Base-by-base conservation (phyloP, 2,113 vertebrate species). In the Anseranas semipalmata region DNA sequence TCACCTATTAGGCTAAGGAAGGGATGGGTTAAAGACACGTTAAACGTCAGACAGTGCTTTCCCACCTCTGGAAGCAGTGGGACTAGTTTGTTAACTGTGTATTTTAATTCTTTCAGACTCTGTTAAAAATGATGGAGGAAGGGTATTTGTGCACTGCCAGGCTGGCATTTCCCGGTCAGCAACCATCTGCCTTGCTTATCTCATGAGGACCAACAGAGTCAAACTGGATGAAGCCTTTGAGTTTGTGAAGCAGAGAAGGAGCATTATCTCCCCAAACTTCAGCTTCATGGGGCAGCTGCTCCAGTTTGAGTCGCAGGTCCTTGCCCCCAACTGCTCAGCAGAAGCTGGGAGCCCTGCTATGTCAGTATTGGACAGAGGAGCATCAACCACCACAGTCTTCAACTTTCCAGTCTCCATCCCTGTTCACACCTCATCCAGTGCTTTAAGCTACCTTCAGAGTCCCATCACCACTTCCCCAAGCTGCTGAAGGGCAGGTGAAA, bases 281-380 rank as follows among this genome's bases (percentile, higher is more conserved):
- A 99, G 99, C 98, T 99, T 99, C 98, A 99, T 99, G 99, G 99
- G 99, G 46, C 99, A 99, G 97, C 98, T 99, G 76, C 98, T 99
- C 39, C 99, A 99, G 97, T 99, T 99, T 2, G 99, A 99, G 97
- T 99, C 99, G 0, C 99, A 99, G 95, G 99, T 99, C 41, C 98
- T 99, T 76, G 99, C 99, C 27, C 98, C 99, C 0, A 99, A 99
- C n/a, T 99, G 99, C 95, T 99, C 99, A 0, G 99, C 99, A 0
- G 99, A 99, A 85, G 99, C 99, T 0, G 98, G 99, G 24, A 99
- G 99, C 80, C 99, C 99, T 0, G 98, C 98, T 8, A 97, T 98
- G 97, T 56, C 98, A 1, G 98, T 98, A 78, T 70, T 98, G 32
- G 98, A 98, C 97, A 98, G 99, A 14, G 97, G 99, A 95, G 95